These are phyloP conservation scores for Eupithecia dodoneata DNA, from an alignment of 2,888 invertebrate genomes.

Conservation along the genomic window DNA sequence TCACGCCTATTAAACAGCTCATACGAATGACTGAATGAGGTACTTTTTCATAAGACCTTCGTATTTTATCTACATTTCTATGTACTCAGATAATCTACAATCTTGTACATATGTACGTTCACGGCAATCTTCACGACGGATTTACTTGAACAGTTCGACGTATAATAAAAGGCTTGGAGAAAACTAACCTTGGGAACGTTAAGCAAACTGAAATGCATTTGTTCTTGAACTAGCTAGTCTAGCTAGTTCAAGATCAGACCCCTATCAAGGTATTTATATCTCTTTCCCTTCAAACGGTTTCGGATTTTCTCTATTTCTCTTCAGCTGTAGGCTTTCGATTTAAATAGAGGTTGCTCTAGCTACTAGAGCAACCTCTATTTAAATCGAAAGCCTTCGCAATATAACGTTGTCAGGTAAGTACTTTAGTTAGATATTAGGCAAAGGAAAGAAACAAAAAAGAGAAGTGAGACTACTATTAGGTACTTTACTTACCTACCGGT, in stretches of 20 bases:
- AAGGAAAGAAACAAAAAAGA: too few relatives aligned
- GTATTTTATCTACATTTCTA: background rate
- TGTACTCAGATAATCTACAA: background rate
- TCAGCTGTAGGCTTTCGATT: too few relatives aligned
- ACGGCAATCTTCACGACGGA: conserved; percentile 1
- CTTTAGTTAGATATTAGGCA: too few relatives aligned
- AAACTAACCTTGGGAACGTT: background rate
- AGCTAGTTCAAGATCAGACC: too few relatives aligned
- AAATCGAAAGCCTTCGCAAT: background rate
- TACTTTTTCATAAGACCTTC: background rate
- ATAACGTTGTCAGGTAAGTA: background rate
- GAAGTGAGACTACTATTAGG: too few relatives aligned
- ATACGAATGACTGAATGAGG: background rate
- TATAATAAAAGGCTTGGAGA: background rate
- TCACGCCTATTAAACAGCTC: background rate
- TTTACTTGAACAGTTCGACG: background rate
- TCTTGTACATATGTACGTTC: background rate
- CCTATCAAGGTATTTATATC: too few relatives aligned
- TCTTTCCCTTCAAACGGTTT: too few relatives aligned
- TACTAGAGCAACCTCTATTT: background rate
- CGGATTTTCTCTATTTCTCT: background rate
- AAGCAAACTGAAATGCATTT: background rate
- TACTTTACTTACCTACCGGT: too few relatives aligned
- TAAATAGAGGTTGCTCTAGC: too few relatives aligned
- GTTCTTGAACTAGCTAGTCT: too few relatives aligned